Evolutionary conservation across 2,888 invertebrate species (phyloP).

Genomic region (Leptinotarsa tumamoca): DNA sequence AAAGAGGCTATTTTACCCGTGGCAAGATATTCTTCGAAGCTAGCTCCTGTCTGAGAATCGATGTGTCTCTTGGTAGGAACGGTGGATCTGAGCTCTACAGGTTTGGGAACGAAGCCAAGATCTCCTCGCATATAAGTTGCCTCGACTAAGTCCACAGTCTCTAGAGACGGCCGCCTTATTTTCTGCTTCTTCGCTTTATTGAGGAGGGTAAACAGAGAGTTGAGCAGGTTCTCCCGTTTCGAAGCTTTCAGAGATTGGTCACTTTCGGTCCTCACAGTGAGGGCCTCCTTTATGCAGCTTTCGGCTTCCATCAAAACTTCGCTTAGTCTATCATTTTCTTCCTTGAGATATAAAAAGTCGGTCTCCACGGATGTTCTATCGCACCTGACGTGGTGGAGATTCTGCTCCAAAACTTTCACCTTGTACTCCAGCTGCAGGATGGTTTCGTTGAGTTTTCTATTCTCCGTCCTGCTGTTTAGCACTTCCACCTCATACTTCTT

Average conservation of each 20-base stretch:
- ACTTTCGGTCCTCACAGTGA: conserved; percentile 67
- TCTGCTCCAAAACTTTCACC: conserved; percentile 67
- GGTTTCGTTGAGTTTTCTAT: conserved; percentile 46
- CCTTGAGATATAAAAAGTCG: conserved; percentile 66
- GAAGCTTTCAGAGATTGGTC: conserved; percentile 68
- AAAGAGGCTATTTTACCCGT: conserved; percentile 24
- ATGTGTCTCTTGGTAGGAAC: conserved; percentile 57
- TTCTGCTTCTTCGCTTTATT: conserved; percentile 62
- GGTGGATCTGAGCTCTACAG: conserved; percentile 55
- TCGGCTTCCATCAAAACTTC: conserved; percentile 74
- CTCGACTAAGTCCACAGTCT: conserved; percentile 57
- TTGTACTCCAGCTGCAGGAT: conserved; percentile 49
- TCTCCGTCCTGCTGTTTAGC: conserved; percentile 38
- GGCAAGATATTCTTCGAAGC: conserved; percentile 51
- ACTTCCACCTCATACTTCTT: conserved; percentile 46
- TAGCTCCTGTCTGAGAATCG: conserved; percentile 57
- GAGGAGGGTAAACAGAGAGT: conserved; percentile 59
- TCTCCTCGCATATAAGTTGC: conserved; percentile 74
- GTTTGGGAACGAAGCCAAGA: conserved; percentile 75
- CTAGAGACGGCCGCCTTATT: conserved; percentile 66
- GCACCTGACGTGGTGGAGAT: conserved; percentile 68
- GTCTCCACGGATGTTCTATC: conserved; percentile 68
- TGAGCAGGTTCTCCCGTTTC: conserved; percentile 70
- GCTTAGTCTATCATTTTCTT: conserved; percentile 71
- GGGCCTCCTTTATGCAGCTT: conserved; percentile 71